A percentile compares a stretch with the other conserved stretches of the same genome.
Evolutionary conservation across 2,888 invertebrate species (phyloP).

Genomic region (Gastrophysa polygoni): DNA sequence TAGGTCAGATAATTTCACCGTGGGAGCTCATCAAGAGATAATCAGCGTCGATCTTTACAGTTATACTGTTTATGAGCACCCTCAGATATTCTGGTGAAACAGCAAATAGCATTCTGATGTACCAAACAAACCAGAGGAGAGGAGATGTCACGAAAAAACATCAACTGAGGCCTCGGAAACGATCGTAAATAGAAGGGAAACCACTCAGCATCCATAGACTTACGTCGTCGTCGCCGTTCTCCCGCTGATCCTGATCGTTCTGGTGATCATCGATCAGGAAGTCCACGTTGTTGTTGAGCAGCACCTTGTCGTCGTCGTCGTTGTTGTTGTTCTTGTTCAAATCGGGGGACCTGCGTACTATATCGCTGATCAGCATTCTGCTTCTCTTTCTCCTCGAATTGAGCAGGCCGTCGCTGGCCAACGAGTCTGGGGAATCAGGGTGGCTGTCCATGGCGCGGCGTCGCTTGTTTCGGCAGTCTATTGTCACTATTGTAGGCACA

Average conservation of each 20-base stretch:
- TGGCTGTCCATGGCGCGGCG: conserved; percentile 53
- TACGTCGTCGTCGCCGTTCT: conserved; percentile 55
- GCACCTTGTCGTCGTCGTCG: conserved; percentile 39
- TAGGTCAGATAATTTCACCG: no score
- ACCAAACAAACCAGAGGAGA: no score
- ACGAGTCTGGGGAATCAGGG: conserved; percentile 58
- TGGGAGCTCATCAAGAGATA: no score
- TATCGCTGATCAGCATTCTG: conserved; percentile 25
- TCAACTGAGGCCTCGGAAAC: background rate
- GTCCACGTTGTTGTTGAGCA: conserved; percentile 56
- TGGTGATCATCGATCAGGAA: conserved; percentile 59
- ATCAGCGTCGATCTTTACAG: no score
- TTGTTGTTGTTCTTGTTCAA: conserved; percentile 55
- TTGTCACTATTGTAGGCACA: conserved; percentile 41
- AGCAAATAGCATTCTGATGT: no score
- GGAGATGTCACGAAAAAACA: background rate
- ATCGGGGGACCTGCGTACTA: conserved; percentile 43
- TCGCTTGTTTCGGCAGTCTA: conserved; percentile 16
- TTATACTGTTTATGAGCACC: no score
- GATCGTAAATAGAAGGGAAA: background rate
- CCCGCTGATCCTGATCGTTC: conserved; percentile 45
- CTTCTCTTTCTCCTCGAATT: conserved; percentile 25
- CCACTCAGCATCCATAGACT: conserved; percentile 38
- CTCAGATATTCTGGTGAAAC: no score
- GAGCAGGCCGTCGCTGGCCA: conserved; percentile 51